Evolutionary conservation across 2,888 invertebrate species (phyloP), one percentile per base, ranked within the genome.

Genomic region (Synergus japonicus): DNA sequence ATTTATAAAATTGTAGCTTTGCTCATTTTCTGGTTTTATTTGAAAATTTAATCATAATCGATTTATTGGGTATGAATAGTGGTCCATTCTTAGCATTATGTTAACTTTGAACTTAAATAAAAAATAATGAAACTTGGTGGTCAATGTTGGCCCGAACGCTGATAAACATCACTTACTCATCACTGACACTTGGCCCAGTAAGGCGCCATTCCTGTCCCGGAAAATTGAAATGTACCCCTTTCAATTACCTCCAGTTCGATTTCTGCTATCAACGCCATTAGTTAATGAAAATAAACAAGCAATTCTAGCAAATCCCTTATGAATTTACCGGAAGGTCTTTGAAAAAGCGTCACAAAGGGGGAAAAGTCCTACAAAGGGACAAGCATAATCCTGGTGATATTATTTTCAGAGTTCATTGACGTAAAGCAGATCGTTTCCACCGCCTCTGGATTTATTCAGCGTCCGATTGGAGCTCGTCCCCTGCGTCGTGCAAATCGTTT

Each of bases 391-490:
- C 22, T 12, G 18, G 7, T 44, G 46, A 46, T 46, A 13, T 44
- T 67, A 46, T 67, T 44, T 64, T 67, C 18, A 22, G 18, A 67
- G 67, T 67, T 67, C 44, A 67, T 22, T 54, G 73, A 73, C 73
- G 73, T 54, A 54, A 73, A 73, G 49, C 73, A 73, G 73, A 73
- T 73, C 73, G 73, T 49, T 73, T 54, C 73, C 54, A 73, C 49
- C n/a, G 58, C 65, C 78, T 58, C 69, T 78, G 79, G 79, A 81
- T 79, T 79, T 77, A 65, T 49, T 65, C 60, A 63, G 76, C 76
- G 60, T 69, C 43, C 76, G 67, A 76, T 77, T 78, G 81, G 81
- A 67, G 78, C 73, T 66, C 76, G 67, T 81, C 81, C 81, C 78
- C 67, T 44, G 77, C 44, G 65, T 63, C 64, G 64, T 64, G 77